Conservation (phyloP, 2,797 vertebrate species). For the Notamacropus eugenii region DNA sequence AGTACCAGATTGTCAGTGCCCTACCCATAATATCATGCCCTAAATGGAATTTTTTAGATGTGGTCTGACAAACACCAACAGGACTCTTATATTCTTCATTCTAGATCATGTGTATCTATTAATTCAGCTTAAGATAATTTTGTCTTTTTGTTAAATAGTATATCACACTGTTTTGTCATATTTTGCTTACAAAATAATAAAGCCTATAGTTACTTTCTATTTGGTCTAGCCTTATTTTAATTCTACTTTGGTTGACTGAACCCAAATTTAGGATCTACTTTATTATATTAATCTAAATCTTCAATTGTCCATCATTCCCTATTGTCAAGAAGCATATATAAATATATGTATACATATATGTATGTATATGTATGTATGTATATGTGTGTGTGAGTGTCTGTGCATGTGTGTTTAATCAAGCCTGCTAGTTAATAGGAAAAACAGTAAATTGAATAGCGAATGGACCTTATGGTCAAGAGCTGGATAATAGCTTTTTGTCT, state of each 20-base stretch:
- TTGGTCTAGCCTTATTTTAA: not conserved
- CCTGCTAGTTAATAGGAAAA: not conserved
- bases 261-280: not conserved
- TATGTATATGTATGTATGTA: too few species aligned
- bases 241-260: not conserved
- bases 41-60: not conserved
- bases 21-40: not conserved
- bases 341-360: too few species aligned
- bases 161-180: not conserved
- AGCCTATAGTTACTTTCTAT: not conserved
- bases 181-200: not conserved
- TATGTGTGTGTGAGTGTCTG: too few species aligned
- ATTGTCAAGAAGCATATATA: not conserved
- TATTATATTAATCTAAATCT: not conserved
- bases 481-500: not conserved
- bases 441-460: not conserved
- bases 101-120: not conserved
- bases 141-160: not conserved
- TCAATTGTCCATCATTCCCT: not conserved
- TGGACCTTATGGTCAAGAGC: not conserved
- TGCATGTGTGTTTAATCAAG: too few species aligned
- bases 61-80: not conserved
- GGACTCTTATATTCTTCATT: too few species aligned
- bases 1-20: not conserved
- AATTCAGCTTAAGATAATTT: not conserved